Evolutionary conservation across 2,888 invertebrate genomes (phyloP).

Genomic region (Drosophila lutescens): DNA sequence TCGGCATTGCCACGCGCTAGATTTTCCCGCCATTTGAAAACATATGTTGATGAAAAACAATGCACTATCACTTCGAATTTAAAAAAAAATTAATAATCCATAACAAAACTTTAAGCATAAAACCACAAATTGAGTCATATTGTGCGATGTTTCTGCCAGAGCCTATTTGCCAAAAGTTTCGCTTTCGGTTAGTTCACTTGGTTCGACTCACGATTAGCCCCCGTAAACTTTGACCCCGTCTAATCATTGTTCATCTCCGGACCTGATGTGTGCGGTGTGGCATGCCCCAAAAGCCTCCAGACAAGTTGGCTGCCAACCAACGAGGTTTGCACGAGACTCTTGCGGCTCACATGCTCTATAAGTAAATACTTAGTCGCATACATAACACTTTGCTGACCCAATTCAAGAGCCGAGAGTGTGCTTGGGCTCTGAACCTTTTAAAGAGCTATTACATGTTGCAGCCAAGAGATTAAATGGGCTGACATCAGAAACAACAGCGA

Average conservation of each 20-base stretch:
- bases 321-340: conserved; percentile 13
- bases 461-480: conserved; percentile 54
- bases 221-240: conserved; percentile 70
- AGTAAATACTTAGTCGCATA: conserved; percentile 59
- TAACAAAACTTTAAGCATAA: not conserved
- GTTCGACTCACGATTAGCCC: conserved; percentile 69
- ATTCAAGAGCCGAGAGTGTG: conserved; percentile 59
- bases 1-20: conserved; percentile 49
- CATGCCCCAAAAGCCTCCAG: conserved; percentile 38
- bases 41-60: conserved; percentile 21
- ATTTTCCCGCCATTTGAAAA: conserved; percentile 4
- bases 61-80: no score
- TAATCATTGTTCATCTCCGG: conserved; percentile 72
- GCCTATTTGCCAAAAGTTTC: conserved; percentile 26
- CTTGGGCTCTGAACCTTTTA: conserved; percentile 71
- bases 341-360: conserved; percentile 69
- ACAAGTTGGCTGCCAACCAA: conserved; percentile 10
- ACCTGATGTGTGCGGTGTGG: conserved; percentile 70
- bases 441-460: conserved; percentile 75
- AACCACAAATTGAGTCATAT: conserved; percentile 66
- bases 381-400: conserved; percentile 77
- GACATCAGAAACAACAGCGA: conserved; percentile 28
- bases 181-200: conserved; percentile 12
- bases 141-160: conserved; percentile 33
- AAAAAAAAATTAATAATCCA: no score